Evolutionary conservation across 23 tunicate species (phyloP).

Genomic region (Trididemnum clinides): DNA sequence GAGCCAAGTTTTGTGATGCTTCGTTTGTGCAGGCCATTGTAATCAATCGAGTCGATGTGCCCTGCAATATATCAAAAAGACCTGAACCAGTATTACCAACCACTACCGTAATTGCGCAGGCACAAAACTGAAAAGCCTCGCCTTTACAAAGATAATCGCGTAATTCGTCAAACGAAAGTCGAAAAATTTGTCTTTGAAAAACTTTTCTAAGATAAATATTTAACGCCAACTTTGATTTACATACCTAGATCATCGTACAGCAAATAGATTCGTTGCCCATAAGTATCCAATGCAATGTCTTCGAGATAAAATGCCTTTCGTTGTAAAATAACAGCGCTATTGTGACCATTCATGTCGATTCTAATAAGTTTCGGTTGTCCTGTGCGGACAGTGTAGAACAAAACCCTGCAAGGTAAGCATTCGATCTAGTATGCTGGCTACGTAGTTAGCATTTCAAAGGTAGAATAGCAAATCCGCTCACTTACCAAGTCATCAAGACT

Average conservation of each 20-base stretch:
- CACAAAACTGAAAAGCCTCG: too few relatives aligned
- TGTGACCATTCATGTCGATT: slow-evolving; percentile 11
- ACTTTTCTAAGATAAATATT: neutral
- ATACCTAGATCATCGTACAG: neutral
- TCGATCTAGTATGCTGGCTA: too few relatives aligned
- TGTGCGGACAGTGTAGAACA: neutral
- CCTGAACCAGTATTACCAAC: too few relatives aligned
- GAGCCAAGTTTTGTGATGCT: neutral
- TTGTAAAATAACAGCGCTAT: neutral
- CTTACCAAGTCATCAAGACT: too few relatives aligned
- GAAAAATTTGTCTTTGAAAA: neutral
- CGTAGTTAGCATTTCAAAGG: too few relatives aligned
- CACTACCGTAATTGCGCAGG: too few relatives aligned
- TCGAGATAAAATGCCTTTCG: neutral
- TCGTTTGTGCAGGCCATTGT: slow-evolving; percentile 30
- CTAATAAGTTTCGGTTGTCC: neutral
- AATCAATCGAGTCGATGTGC: slow-evolving; percentile 42
- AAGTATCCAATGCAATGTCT: neutral
- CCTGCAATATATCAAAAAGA: slow-evolving; percentile 19
- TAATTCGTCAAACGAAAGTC: neutral
- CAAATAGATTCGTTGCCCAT: neutral
- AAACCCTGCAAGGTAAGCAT: neutral
- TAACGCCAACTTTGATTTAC: neutral
- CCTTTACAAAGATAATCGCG: too few relatives aligned
- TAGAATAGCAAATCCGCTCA: too few relatives aligned